Evolutionary conservation across 2,888 invertebrate genomes (phyloP), one percentile per base, ranked within the genome.

Genomic region (Xanthia togata): DNA sequence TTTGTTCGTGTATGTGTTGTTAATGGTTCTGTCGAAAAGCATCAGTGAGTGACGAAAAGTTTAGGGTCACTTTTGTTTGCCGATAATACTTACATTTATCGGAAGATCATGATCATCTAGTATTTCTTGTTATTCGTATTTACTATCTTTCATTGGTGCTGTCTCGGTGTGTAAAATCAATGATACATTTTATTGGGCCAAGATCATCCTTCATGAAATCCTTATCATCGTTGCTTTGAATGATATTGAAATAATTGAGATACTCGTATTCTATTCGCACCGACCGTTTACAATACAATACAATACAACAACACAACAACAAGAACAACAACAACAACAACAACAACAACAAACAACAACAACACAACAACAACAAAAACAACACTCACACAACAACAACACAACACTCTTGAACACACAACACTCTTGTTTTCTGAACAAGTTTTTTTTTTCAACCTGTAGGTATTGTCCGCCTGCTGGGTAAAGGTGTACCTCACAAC

Each of bases 31-130:
- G 20, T 41, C 50, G 12, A 63, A 64, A 41, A 35, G 38, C n/a
- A 63, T 35, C n/a, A 47, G 35, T 69, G 47, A 12, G 44, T 63
- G 70, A 38, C 53, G 38, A 63, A 31, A 41, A 71, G 47, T 64
- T 71, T 17, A 17, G 50, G 55, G 47, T 55, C n/a, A 70, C 35
- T 63, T 55, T 6, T 17, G 47, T 38, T 17, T 41, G 31, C n/a
- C 6, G n/a, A 8, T n/a, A 35, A 35, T 23, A 38, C 2, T 1
- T 14, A n/a, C n/a, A 8, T 38, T 5, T 35, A 26, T 57, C 35
- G 35, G n/a, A 26, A 26, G 20, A 38, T 53, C 23, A 23, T 38
- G 35, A 5, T 23, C 41, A 12, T 55, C 1, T 23, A 12, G 14
- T 44, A 23, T 35, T 44, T 35, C 17, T 47, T 55, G 4, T 73